phyloP scores from a whole-genome alignment of 1,140 invertebrate genomes.

The Drosophila rhopaloa region DNA sequence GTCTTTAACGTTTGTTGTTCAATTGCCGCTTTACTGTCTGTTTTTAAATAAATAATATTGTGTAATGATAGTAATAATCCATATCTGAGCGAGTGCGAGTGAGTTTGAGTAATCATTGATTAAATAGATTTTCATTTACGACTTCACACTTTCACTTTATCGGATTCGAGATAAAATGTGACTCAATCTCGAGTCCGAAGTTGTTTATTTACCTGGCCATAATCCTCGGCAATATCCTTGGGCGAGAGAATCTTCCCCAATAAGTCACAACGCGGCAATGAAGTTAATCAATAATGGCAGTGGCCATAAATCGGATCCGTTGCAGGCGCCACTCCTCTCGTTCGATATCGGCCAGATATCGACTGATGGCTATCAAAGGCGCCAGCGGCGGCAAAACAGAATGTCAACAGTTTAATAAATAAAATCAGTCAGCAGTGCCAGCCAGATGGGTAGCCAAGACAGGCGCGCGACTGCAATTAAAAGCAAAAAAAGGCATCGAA shows the following conservation, averaged over 20 bases:
- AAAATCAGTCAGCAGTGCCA: conserved; percentile 68
- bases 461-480: conserved; percentile 69
- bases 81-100: conserved; percentile 25
- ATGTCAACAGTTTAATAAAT: conserved; percentile 82
- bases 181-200: conserved; percentile 4
- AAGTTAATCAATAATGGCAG: conserved; percentile 51
- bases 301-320: conserved; percentile 64
- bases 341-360: conserved; percentile 51
- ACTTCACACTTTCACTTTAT: conserved; percentile 68
- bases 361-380: conserved; percentile 57
- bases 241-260: conserved; percentile 23
- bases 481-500: conserved; percentile 29
- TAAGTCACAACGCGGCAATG: conserved; percentile 34
- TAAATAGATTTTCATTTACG: conserved; percentile 46
- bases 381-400: conserved; percentile 40
- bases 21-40: conserved; percentile 9
- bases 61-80: conserved; percentile 61
- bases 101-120: conserved; percentile 36
- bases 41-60: conserved; percentile 57
- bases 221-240: conserved; percentile 1
- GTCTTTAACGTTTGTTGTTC: conserved; percentile 23
- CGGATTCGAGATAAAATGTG: neutral
- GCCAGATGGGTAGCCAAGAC: conserved; percentile 32
- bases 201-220: neutral
- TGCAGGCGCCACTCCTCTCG: conserved; percentile 56